phyloP scores from a whole-genome alignment of 2,888 invertebrate species.

The Bellardia bayeri region DNA sequence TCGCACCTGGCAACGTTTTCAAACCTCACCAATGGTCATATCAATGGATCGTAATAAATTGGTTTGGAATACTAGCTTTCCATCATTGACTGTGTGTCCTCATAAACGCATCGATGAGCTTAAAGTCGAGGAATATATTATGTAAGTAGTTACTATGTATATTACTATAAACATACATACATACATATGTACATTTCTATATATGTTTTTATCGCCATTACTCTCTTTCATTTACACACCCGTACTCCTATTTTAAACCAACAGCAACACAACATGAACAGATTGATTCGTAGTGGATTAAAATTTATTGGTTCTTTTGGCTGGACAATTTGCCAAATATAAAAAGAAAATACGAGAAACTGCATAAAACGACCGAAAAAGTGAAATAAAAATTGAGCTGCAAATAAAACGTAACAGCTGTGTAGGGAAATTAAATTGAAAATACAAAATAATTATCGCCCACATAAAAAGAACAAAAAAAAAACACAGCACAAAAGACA shows the following conservation, averaged over 20 bases:
- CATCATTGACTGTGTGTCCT: slow-evolving; percentile 88
- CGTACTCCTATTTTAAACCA: not conserved
- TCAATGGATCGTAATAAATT: slow-evolving; percentile 90
- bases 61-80: slow-evolving; percentile 90
- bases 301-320: slow-evolving; percentile 54
- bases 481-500: not conserved
- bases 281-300: slow-evolving; percentile 57
- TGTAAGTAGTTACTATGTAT: slow-evolving; percentile 81
- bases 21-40: slow-evolving; percentile 89
- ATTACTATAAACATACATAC: not conserved
- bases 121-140: slow-evolving; percentile 85
- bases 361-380: not conserved
- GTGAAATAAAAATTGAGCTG: not conserved
- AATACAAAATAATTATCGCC: slow-evolving; percentile 23
- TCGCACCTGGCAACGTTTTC: slow-evolving; percentile 88
- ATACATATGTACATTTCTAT: slow-evolving; percentile 4
- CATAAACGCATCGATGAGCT: slow-evolving; percentile 85
- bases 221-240: not conserved
- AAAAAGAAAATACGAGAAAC: not conserved
- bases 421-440: slow-evolving; percentile 23
- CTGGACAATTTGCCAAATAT: not conserved
- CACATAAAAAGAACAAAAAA: too few species aligned
- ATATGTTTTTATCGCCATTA: too few species aligned
- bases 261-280: slow-evolving; percentile 31
- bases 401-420: not conserved